Evolutionary conservation across 2,888 invertebrate genomes (phyloP).

Genomic region (Apomyelois bistriatella): DNA sequence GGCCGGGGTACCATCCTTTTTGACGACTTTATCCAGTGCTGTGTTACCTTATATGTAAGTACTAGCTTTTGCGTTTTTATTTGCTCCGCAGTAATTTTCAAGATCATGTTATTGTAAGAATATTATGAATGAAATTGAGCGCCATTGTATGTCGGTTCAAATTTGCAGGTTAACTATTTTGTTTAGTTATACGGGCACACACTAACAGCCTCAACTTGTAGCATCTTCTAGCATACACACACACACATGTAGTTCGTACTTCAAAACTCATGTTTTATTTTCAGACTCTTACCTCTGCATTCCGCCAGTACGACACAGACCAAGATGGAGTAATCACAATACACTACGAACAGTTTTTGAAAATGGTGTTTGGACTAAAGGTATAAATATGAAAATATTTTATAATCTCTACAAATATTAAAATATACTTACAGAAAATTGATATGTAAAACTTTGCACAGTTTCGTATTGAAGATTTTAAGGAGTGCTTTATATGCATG

Average conservation of each 20-base stretch:
- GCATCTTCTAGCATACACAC: no score
- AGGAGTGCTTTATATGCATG: no score
- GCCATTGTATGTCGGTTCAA: no score
- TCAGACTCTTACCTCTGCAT: conserved; percentile 93
- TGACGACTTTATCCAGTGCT: conserved; percentile 99
- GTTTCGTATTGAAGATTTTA: no score
- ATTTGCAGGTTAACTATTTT: no score
- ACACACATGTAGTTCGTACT: not conserved
- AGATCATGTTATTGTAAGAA: no score
- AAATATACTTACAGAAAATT: not conserved
- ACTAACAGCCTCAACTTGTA: no score
- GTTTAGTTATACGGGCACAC: no score
- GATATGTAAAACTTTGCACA: not conserved
- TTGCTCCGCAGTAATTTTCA: no score
- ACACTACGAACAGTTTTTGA: conserved; percentile 96
- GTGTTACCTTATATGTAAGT: conserved; percentile 95
- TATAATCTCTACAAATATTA: not conserved
- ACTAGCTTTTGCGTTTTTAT: conserved; percentile 14
- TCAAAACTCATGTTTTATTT: conserved; percentile 39
- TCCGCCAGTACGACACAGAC: conserved; percentile 93
- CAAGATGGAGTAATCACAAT: conserved; percentile 97
- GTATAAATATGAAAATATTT: conserved; percentile 58
- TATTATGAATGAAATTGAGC: no score
- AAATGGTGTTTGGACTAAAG: conserved; percentile 92
- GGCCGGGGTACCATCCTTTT: conserved; percentile 95